phyloP scores from a whole-genome alignment of 2,113 vertebrate species.

The Heterocephalus glaber region DNA sequence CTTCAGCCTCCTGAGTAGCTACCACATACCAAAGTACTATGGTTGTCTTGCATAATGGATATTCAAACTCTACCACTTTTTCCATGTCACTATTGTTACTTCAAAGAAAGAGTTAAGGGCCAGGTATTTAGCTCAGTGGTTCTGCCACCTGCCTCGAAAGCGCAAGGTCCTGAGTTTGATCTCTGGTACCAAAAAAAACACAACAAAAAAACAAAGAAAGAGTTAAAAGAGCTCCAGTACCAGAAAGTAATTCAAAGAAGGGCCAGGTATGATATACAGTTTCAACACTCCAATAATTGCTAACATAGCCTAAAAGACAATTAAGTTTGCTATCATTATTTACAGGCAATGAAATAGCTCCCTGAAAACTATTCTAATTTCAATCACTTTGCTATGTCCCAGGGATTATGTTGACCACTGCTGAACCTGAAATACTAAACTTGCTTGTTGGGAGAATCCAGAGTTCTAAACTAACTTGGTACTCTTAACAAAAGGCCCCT shows the following conservation, averaged over 20 bases:
- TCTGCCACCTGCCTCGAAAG: too few relatives aligned
- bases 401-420: background rate
- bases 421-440: conserved; percentile 3
- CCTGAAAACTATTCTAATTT: conserved; percentile 13
- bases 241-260: background rate
- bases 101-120: conserved; percentile 2
- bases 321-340: conserved; percentile 6
- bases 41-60: background rate
- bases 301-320: background rate
- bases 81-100: background rate
- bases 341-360: background rate
- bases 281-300: conserved; percentile 25
- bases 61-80: background rate
- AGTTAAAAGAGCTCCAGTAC: background rate
- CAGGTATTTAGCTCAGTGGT: too few relatives aligned
- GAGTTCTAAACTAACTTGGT: background rate
- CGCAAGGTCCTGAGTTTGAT: too few relatives aligned
- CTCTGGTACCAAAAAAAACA: too few relatives aligned
- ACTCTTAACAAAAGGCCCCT: background rate
- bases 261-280: background rate
- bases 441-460: conserved; percentile 2
- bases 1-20: background rate
- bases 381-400: background rate
- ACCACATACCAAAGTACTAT: background rate
- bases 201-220: background rate